Base-by-base conservation (phyloP, 2,113 vertebrate species). In the Percina caprodes region DNA sequence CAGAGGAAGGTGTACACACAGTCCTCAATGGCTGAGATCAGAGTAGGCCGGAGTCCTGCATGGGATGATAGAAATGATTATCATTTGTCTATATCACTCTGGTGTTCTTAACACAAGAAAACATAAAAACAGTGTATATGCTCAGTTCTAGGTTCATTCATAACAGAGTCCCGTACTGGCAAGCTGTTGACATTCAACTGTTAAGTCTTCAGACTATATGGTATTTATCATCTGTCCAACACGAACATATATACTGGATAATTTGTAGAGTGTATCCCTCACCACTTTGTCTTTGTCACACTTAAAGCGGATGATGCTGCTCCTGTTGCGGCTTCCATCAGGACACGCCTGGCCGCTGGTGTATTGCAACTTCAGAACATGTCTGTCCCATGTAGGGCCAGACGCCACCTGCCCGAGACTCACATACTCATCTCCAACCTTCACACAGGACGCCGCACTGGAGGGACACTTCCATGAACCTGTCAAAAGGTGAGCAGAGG, bases 1-100 rank as follows among this genome's bases (percentile, higher is more conserved):
- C 98, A 99, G 48, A 97, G 65, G 80, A 99, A 98, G 13, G 89
- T 97, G 92, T 97, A 99, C 61, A 96, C 94, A 26, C 98, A 99
- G 5, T 97, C 91, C 70, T 98, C 95, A 18, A 97, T 93, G 0
- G 92, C 95, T 0, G 95, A 95, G 92, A 97, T 94, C 72, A 97
- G 93, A 77, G 95, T 92, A 10, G 98, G 98, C 63, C 94, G 94
- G 97, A 97, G 66, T 95, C 95, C 98, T 99, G 77, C 8, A 85
- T 58, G 7, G 6, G 4, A 62, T 4, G 3, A 84, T 1, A 72
- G 21, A 21, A 55, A 33, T 3, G 30, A 51, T 72, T 13, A 52
- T 21, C n/a, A 19, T 33, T 49, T 51, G 12, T 42, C 68, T n/a
- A 24, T 24, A 48, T 10, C 3, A 7, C 18, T 21, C 16, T 21